Base-by-base conservation (phyloP, 2,113 vertebrate genomes). In the Salminus brasiliensis region DNA sequence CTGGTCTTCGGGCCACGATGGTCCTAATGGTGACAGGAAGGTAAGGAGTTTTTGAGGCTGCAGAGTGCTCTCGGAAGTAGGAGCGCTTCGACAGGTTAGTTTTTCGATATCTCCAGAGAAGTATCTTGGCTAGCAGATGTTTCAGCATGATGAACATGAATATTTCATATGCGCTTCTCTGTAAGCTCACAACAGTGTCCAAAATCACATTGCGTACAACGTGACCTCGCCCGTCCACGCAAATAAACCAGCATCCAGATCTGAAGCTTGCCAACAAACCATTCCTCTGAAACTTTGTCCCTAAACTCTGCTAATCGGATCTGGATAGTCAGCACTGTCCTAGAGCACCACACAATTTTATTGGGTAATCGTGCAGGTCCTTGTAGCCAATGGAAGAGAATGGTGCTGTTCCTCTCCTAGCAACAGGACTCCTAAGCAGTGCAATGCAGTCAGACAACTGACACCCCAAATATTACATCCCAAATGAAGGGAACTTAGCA, bases 401-500 rank as follows among this genome's bases (percentile, higher is more conserved):
- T 82, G 89, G 92, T 89, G 84, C 93, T 90, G 87, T 92, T 92
- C 91, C 94, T 90, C 94, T 95, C 96, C 95, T 96, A 97, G 96
- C 96, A 98, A 98, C 96, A 97, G 94, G 93, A 90, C 85, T 88
- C 94, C 87, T 88, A 85, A 72, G 84, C 79, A 25, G 87, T 90
- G 91, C 88, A 81, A 88, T 87, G 83, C 91, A 91, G 92, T 91
- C 86, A 83, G 91, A 90, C 92, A 95, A 93, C 88, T 88, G 93
- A 95, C 94, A 96, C 94, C 94, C 94, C 89, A 94, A 93, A 94
- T 93, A 95, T 94, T 90, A 95, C 94, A 91, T 95, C 94, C 95
- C 91, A 91, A 94, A 95, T 92, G 91, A 94, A 90, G 89, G 85
- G 91, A 91, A 93, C 78, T 88, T 88, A 87, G 89, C 85, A 83